Conservation (phyloP, 2,113 vertebrate genomes). For the Corynorhinus townsendii region DNA sequence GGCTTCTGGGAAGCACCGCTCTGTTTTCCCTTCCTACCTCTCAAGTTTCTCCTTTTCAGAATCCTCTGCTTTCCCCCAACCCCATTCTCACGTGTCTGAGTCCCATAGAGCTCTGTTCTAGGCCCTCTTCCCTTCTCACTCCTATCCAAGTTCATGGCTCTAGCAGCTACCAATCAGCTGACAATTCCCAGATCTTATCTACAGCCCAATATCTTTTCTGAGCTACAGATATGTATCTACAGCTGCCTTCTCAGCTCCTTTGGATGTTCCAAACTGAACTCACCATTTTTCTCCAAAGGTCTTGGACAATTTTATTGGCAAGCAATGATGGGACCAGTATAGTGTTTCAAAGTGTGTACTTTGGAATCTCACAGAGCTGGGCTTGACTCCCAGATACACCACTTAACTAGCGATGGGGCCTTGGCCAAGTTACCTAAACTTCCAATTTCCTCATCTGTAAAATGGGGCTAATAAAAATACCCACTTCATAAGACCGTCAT, state of each 20-base stretch:
- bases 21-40: neutral
- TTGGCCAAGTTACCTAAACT: neutral
- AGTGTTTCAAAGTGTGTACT: neutral
- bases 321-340: neutral
- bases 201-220: neutral
- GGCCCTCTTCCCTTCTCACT: neutral
- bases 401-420: neutral
- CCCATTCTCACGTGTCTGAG: neutral
- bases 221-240: neutral
- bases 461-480: slow-evolving; percentile 1
- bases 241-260: neutral
- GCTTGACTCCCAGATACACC: neutral
- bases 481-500: neutral
- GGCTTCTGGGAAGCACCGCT: neutral
- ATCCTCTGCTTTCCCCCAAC: neutral
- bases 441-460: neutral
- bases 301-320: neutral
- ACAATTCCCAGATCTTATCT: neutral
- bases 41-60: neutral
- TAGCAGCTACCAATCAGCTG: neutral
- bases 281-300: neutral
- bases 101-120: neutral
- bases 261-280: neutral
- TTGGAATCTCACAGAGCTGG: neutral
- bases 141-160: neutral